Evolutionary conservation across 2,888 invertebrate genomes (phyloP), one percentile per base, ranked within the genome.

Genomic region (Phorcus lineatus): DNA sequence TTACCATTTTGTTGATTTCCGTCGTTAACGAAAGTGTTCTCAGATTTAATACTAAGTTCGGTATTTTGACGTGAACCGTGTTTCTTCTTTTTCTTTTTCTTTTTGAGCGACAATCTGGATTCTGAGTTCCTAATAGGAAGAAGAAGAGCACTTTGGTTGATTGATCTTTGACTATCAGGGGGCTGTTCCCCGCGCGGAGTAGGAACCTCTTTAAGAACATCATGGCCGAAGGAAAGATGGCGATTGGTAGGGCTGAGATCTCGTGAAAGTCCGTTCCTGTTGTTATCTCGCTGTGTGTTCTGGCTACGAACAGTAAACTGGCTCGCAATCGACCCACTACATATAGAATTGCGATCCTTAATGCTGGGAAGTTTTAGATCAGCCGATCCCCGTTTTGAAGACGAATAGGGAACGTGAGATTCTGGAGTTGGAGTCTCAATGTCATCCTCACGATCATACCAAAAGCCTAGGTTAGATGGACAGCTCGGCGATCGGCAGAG

Each of bases 401-500:
- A 16, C n/a, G 24, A n/a, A 62, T 24, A 16, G 9, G 28, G 28
- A n/a, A 36, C 24, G 74, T 74, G 24, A 24, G 40, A 47, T 52
- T 52, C 74, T 9, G 74, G 74, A 52, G 74, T 47, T 17, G 74
- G 24, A 24, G 74, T 22, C 52, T 74, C 74, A 9, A 52, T 13
- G 24, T 74, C 52, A 7, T 22, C 40, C 22, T 47, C 74, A 1
- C 52, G 47, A 16, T 40, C 47, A 22, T 74, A 52, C 74, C 74
- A 74, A 17, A 47, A 74, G n/a, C 74, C 74, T 0, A 74, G 40
- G 24, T 74, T 74, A 13, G 74, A 74, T 16, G 74, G 74, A 24
- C 74, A 74, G 53, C 74, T 74, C 13, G 74, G 74, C 4, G 74
- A 74, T 9, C 74, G 74, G 22, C 74, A 74, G 9, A 74, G 74